Evolutionary conservation across 2,113 vertebrate species (phyloP).

Genomic region (Cinclus mexicanus): DNA sequence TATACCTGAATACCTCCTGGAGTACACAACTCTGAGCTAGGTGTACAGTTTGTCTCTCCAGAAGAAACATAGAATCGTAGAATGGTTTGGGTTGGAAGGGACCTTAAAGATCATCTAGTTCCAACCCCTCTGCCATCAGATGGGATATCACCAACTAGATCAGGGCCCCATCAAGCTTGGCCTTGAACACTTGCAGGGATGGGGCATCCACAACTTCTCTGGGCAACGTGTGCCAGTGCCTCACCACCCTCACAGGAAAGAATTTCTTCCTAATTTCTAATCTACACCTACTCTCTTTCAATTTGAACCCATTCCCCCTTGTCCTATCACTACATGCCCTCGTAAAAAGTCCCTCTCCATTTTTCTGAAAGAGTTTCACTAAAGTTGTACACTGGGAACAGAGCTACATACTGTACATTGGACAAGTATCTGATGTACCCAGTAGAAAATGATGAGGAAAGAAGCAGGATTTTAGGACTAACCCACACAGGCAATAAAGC

Average conservation of each 20-base stretch:
- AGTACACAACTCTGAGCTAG: not conserved
- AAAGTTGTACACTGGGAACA: not conserved
- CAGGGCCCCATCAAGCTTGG: not conserved
- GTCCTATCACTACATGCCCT: not conserved
- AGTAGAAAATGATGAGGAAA: not conserved
- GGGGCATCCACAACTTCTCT: not conserved
- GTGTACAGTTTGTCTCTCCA: not conserved
- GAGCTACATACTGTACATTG: not conserved
- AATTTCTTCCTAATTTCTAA: not conserved
- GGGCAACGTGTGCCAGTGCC: not conserved
- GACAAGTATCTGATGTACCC: not conserved
- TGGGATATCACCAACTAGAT: not conserved
- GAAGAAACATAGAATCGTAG: not conserved
- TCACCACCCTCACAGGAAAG: not conserved
- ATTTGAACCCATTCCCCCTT: not conserved
- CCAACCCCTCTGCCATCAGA: not conserved
- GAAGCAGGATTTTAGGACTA: not conserved
- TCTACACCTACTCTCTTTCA: not conserved
- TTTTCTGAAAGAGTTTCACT: not conserved
- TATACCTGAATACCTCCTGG: not conserved
- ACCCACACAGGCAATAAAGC: not conserved
- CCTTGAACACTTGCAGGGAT: not conserved
- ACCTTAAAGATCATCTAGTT: not conserved
- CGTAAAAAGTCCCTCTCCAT: not conserved
- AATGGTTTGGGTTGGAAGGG: not conserved